These are phyloP conservation scores for Mus spicilegus DNA, from an alignment of 2,113 vertebrate genomes.

Conservation along the genomic window DNA sequence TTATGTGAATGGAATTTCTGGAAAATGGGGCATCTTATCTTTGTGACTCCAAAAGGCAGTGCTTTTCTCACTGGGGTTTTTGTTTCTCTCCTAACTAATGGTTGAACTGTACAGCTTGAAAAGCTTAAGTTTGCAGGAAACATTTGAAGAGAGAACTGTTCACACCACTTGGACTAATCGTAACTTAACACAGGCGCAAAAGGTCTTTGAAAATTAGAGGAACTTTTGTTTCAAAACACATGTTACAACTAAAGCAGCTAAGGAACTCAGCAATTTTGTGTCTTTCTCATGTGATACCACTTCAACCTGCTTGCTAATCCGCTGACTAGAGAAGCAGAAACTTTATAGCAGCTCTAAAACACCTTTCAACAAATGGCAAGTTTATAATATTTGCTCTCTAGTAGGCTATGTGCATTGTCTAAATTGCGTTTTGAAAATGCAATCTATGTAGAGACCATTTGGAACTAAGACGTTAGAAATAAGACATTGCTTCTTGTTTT, in stretches of 20 bases:
- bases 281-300: constrained; percentile 40
- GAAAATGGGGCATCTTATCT: constrained; percentile 25
- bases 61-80: constrained; percentile 57
- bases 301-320: constrained; percentile 46
- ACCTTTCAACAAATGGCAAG: constrained; percentile 48
- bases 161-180: constrained; percentile 15
- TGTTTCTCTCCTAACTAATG: constrained; percentile 40
- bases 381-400: constrained; percentile 52
- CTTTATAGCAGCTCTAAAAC: constrained; percentile 56
- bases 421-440: constrained; percentile 47
- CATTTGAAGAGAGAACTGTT: constrained; percentile 22
- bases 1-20: constrained; percentile 68
- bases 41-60: constrained; percentile 47
- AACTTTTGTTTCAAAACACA: constrained; percentile 5
- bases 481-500: constrained; percentile 44
- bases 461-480: constrained; percentile 42
- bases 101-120: constrained; percentile 59
- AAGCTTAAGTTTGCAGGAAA: constrained; percentile 47
- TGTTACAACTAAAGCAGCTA: constrained; percentile 39
- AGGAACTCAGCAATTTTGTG: constrained; percentile 19
- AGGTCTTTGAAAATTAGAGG: constrained; percentile 38
- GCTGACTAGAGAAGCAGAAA: constrained; percentile 43
- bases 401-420: constrained; percentile 48
- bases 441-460: constrained; percentile 43
- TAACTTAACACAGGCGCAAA: constrained; percentile 49